Evolutionary conservation across 2,797 vertebrate genomes (phyloP), one percentile per base, ranked within the genome.

Genomic region (Sebastes baramenuke): DNA sequence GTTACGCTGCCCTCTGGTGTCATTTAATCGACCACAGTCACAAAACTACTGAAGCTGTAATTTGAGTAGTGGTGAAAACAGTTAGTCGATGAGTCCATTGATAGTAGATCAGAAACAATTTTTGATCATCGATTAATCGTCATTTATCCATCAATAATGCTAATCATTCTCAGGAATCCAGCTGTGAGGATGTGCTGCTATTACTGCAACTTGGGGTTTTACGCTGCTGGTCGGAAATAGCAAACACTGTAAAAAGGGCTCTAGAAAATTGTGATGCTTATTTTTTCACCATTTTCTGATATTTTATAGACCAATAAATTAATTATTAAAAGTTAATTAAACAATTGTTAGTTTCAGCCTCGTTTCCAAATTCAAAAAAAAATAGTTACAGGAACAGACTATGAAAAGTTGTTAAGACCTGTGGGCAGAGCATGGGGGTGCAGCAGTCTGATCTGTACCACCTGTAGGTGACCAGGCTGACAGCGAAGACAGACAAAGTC

Each of bases 1-100:
- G 36, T 25, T 64, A 69, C 27, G 52, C 71, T 73, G 88, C 92
- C 92, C 88, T 80, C 93, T 93, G 81, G 11, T 92, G 93, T 1
- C 24, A 2, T 0, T 22, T 69, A 10, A 49, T 11, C 27, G 0
- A 11, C 16, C 30, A 5, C 10, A 59, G n/a, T 7, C 4, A 52
- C 67, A 34, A 10, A 32, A 22, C 22, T 1, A 22, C 2, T 8
- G 20, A 65, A 5, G 77, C 18, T 3, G 8, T 24, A 0, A 14
- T 34, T 49, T 18, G 6, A 52, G 7, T 8, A 52, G 1, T 3
- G 34, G 13, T 64, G 4, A 55, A 42, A 16, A 14, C 4, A 65
- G 3, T 8, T 6, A n/a, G 22, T 46, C 3, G 1, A 25, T 13
- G 9, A 34, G 13, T 34, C 24, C 3, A 71, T 5, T 38, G 5